Evolutionary conservation across 1,140 invertebrate species (phyloP), one percentile per base, ranked within the genome.

Genomic region (Drosophila micromelanica): DNA sequence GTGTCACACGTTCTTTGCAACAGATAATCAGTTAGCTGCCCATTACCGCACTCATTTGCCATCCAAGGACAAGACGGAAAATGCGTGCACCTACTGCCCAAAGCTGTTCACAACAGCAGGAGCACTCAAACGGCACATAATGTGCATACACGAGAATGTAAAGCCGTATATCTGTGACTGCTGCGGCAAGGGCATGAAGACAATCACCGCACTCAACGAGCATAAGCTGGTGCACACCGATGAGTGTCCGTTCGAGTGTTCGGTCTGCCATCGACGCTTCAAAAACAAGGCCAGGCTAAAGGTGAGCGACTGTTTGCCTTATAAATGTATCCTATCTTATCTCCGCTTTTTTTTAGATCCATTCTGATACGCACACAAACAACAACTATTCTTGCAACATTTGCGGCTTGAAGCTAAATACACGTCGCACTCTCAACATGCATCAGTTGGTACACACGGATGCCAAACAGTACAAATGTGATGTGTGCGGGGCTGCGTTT

Each of bases 191-290:
- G 74, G 80, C 3, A 92, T 93, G 37, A 93, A 93, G 61, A 93
- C 93, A 5, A 91, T 93, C 15, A 90, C 91, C 0, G 92, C 91
- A 0, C 80, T 93, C 0, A 92, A 92, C 32, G 92, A 93, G 17
- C 93, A 94, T 79, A 92, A 93, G 61, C 87, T 93, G 11, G 92
- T 93, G 1, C 93, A 94, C 65, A 93, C 91, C 5, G 92, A 93
- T 54, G 92, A 92, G 5, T 90, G 92, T 46, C 93, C 93, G 3
- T 93, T 92, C 54, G 90, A 92, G 35, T 94, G 93, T 68, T 72
- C 79, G 1, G 85, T 92, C 27, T 93, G 93, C 45, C 81, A 85
- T 17, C 92, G 93, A 52, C 90, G 89, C 15, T 93, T 92, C 30
- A 92, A 92, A 23, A 92, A 91, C 75, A 78, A 84, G 48, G 73